Evolutionary conservation across 2,113 vertebrate genomes (phyloP).

Genomic region (Australoheros scitulus): DNA sequence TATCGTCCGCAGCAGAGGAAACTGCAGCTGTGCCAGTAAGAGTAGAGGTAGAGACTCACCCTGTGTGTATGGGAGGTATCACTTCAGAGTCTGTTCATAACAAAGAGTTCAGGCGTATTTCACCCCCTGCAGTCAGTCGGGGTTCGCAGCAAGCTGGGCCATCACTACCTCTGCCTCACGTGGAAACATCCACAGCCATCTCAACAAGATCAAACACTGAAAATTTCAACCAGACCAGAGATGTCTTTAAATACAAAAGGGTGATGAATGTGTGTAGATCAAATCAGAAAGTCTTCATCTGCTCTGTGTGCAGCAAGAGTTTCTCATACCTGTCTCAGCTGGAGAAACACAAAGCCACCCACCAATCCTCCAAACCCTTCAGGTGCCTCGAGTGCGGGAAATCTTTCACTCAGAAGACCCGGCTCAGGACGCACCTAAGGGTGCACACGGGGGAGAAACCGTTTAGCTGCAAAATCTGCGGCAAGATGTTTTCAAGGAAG

Average conservation of each 20-base stretch:
- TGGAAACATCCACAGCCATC: neutral
- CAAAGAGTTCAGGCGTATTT: neutral
- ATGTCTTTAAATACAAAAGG: conserved; percentile 15
- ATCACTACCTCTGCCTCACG: neutral
- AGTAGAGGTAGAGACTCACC: conserved; percentile 5
- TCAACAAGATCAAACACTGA: neutral
- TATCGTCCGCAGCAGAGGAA: neutral
- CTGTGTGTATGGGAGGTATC: neutral
- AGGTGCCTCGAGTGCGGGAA: conserved; percentile 73
- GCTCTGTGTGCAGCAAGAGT: conserved; percentile 53
- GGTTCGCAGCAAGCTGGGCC: conserved; percentile 2
- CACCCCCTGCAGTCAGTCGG: neutral
- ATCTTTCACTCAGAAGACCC: conserved; percentile 70
- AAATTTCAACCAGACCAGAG: neutral
- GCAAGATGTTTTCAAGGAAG: conserved; percentile 70
- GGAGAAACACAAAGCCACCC: conserved; percentile 50
- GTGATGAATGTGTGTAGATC: neutral
- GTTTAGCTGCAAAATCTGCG: conserved; percentile 69
- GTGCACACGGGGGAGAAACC: conserved; percentile 76
- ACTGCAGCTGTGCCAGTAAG: conserved; percentile 20
- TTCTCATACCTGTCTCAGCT: conserved; percentile 54
- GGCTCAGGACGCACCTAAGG: conserved; percentile 70
- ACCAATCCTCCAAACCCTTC: conserved; percentile 58
- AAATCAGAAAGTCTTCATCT: conserved; percentile 50
- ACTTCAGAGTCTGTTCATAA: neutral